Evolutionary conservation across 2,113 vertebrate genomes (phyloP), one percentile per base, ranked within the genome.

Genomic region (Dipodomys stephensi): DNA sequence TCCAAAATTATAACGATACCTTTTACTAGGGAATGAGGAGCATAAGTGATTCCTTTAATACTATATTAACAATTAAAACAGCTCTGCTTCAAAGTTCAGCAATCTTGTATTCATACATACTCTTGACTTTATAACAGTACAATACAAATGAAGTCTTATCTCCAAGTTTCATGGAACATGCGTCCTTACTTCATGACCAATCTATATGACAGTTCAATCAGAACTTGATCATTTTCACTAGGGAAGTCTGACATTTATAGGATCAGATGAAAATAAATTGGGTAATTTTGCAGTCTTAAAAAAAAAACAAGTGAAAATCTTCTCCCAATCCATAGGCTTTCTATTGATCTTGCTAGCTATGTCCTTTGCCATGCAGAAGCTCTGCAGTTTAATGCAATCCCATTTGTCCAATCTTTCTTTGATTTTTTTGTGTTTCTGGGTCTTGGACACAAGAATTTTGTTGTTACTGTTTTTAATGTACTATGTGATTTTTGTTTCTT

Each of bases 171-270:
- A 78, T 10, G 22, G 82, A 72, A 8, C 35, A 77, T 27, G 73
- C 0, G 0, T 78, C 44, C 27, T 91, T 84, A 22, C n/a, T 91
- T 96, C 91, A 72, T 57, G 73, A 84, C 30, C 35, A 71, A 35
- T 57, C 68, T 46, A 76, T 72, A 19, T 81, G 96, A 91, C 65
- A 90, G 60, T 71, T 86, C 94, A 91, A 94, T 95, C 85, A 90
- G 35, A 44, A 87, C 2, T 95, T 91, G 80, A 78, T 83, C 73
- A 93, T 83, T 93, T 93, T 96, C 73, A 77, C 28, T 83, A 46
- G 57, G 28, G 68, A 49, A 80, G 84, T 67, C 53, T 90, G 89
- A 91, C 30, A 87, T 88, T 95, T 82, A 94, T 79, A 89, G 23
- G 30, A 84, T 88, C 30, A 72, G 19, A 11, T 84, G 4, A 83